Conservation (phyloP, 2,113 vertebrate genomes). For the Hiodon alosoides region DNA sequence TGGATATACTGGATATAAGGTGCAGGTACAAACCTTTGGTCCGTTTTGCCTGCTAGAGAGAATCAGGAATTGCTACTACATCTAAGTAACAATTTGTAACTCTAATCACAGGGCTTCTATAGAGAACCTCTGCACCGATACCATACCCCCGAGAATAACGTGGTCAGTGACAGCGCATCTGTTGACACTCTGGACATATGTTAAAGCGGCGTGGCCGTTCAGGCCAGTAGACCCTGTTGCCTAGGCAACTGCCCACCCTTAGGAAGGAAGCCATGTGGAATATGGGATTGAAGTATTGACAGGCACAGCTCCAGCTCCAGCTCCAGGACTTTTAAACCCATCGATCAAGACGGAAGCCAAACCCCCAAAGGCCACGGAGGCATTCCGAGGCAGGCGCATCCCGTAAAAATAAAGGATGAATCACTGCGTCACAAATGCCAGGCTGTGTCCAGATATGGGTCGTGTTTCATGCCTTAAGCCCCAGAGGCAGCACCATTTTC, state of each 20-base stretch:
- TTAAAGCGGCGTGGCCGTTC: constrained; percentile 23
- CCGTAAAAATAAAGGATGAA: background rate
- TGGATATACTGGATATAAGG: too few relatives aligned
- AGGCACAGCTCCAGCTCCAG: constrained; percentile 35
- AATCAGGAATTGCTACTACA: too few relatives aligned
- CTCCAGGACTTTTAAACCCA: constrained; percentile 29
- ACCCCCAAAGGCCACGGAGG: background rate
- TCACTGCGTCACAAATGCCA: background rate
- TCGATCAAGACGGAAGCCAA: constrained; percentile 5
- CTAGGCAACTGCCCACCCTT: constrained; percentile 46
- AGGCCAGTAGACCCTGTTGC: constrained; percentile 37
- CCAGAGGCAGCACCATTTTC: background rate
- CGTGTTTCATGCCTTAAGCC: background rate
- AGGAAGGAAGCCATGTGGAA: constrained; percentile 40
- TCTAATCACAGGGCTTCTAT: background rate
- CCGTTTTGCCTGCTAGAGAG: too few relatives aligned
- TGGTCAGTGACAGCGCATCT: background rate
- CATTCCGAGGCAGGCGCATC: background rate
- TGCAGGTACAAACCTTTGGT: too few relatives aligned
- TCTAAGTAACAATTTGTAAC: too few relatives aligned
- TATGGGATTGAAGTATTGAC: constrained; percentile 41
- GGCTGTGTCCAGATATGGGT: background rate
- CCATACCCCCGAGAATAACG: background rate
- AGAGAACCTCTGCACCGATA: background rate
- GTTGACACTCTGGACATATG: background rate